Evolutionary conservation across 2,888 invertebrate species (phyloP), one percentile per base, ranked within the genome.

Genomic region (Buathra laborator): DNA sequence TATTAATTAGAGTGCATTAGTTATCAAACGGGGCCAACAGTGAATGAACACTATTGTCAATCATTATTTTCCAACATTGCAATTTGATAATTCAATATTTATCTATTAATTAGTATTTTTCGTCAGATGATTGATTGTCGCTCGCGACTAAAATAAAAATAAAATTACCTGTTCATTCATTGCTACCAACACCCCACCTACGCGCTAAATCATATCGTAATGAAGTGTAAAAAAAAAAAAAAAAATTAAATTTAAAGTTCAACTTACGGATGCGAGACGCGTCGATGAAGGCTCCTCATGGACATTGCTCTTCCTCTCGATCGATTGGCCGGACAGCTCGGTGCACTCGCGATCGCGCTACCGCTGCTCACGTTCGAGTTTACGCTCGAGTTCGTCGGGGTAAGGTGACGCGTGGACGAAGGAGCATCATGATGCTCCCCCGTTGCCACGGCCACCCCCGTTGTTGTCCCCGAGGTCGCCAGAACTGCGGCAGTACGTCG

Each of bases 401-500:
- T 88, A 68, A 88, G 81, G 82, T 88, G 89, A 86, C 90, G 89
- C 87, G 89, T 89, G 88, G 89, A 86, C 86, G 90, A 88, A 88
- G 89, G 86, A 76, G 86, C 86, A 83, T 86, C 83, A 29, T 79
- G 85, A 80, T 88, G 89, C 88, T 90, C 90, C 89, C 89, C 89
- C 89, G 89, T 87, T 82, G 86, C 89, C 89, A 88, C 89, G 88
- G 88, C 87, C 86, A 88, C 88, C 86, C 88, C 89, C 81, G 87
- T 81, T 70, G 74, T 84, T 81, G 87, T 81, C 77, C 89, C 91
- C 87, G 89, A 87, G 87, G 88, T 89, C 88, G 90, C 89, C 91
- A 89, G 89, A 88, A 88, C 90, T 92, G 90, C 85, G 94, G 94
- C 94, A 94, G 95, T 91, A 94, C 94, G 92, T 94, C 95, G 91